These are phyloP conservation scores for Sinella curviseta DNA, from an alignment of 1,140 invertebrate genomes.

Conservation along the genomic window DNA sequence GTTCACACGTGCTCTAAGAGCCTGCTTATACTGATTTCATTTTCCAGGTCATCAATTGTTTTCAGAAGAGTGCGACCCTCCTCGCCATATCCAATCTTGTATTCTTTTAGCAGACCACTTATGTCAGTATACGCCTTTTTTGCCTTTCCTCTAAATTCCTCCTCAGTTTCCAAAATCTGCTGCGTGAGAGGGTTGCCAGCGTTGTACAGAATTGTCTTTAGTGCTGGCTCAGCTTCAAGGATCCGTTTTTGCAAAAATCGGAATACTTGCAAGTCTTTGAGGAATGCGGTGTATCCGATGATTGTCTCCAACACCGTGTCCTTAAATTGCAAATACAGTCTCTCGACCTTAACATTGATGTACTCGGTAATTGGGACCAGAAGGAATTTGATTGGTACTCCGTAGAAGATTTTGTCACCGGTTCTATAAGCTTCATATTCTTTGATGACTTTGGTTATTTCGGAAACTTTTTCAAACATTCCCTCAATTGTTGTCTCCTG, in stretches of 20 bases:
- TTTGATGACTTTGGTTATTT: not conserved
- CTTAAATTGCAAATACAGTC: not conserved
- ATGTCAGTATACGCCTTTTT: too few relatives aligned
- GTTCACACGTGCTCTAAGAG: too few relatives aligned
- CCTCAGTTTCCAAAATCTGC: too few relatives aligned
- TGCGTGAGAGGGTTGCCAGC: too few relatives aligned
- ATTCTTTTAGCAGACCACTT: too few relatives aligned
- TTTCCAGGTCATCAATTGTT: too few relatives aligned
- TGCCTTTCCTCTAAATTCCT: too few relatives aligned
- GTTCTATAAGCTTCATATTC: not conserved
- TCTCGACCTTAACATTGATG: not conserved
- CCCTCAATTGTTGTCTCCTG: not conserved
- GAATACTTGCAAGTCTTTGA: not conserved
- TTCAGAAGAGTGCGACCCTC: too few relatives aligned
- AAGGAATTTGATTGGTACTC: not conserved
- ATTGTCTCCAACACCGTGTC: not conserved
- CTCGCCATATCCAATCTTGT: too few relatives aligned
- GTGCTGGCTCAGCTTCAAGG: not conserved
- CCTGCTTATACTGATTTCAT: too few relatives aligned
- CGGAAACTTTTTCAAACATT: not conserved
- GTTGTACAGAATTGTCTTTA: not conserved
- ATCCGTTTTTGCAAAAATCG: not conserved
- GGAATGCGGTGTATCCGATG: not conserved
- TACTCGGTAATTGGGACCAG: not conserved
- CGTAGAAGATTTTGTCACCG: not conserved